Base-by-base conservation (phyloP, 2,888 invertebrate species). In the Lithosia quadra region DNA sequence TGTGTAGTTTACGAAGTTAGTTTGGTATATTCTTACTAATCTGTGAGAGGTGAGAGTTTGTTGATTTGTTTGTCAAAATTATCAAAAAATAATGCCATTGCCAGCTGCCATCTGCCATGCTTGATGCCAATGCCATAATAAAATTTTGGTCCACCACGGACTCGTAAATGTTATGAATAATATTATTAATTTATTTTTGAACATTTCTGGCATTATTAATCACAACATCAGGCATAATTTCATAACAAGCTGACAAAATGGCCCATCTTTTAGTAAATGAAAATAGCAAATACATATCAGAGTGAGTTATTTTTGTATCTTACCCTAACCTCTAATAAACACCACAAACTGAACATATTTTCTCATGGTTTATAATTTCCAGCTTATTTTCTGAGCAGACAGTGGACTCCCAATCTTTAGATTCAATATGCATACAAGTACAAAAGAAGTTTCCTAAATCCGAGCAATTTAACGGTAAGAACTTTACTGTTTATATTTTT, bases 391-490 rank as follows among this genome's bases (percentile, higher is more conserved):
- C 96, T 74, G 97, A 97, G 86, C 96, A 97, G 88, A 97, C 96
- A 71, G 96, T 97, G 39, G 97, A 97, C 87, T 96, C 96, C 68
- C 97, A 97, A 87, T 96, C 96, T 36, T 95, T 98, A 86, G 98
- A 98, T 84, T 95, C 96, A 59, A 95, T 98, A 82, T 97, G 97
- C 65, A 95, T 96, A 79, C 97, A 97, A 85, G 95, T 98, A 57
- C 97, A 97, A 86, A 97, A 97, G 86, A 96, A 96, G 79, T 98
- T 98, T 88, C 96, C 96, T 28, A 96, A 97, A 88, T 96, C 96
- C 65, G 98, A 98, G 83, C 96, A 97, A 88, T 98, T 97, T 86
- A 98, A 97, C 92, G 93, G 96, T 96, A 88, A 91, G 92, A 13
- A 8, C 2, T 15, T 65, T 15, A 4, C 18, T 55, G 15, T 36